Base-by-base conservation (phyloP, 2,888 invertebrate species). In the Yponomeuta sedellus region DNA sequence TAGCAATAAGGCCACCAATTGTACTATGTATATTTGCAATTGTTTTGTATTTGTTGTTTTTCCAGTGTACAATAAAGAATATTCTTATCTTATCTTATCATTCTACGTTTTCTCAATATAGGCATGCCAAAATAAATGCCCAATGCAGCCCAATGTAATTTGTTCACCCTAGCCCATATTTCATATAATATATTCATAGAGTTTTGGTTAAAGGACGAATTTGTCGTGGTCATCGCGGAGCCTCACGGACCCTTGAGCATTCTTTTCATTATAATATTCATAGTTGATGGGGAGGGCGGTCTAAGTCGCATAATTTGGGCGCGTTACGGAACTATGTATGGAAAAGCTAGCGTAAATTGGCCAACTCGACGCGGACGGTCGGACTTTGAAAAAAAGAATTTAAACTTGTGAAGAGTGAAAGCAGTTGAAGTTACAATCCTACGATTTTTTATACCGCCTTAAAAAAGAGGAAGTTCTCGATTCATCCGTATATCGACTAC, bases 141-240 rank as follows among this genome's bases (percentile, higher is more conserved):
- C n/a, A n/a, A n/a, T n/a, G 44, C 8, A 16, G n/a, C 62, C 19
- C 64, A 74, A 73, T 75, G 74, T 76, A 78, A 80, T 80, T 76
- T 77, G 73, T 74, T 70, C 72, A 73, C 74, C 75, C 76, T 67
- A 68, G 67, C 70, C 69, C 74, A 76, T 79, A 77, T 77, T 76
- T 77, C 77, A 77, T 72, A 76, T 83, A 82, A 84, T 81, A 77
- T 85, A 85, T 85, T 84, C 83, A 85, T 85, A 79, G 80, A 80
- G 75, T 80, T 75, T 71, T 71, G 73, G 72, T 75, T 75, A 76
- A 76, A 78, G 76, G 76, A 75, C 75, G 73, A 72, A 77, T 82
- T 75, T 71, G 71, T 69, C 70, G 71, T 77, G 83, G 83, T 81
- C 83, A 84, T 72, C 78, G 75, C 62, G 34, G 34, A 61, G 58